Evolutionary conservation across 2,113 vertebrate species (phyloP), one percentile per base, ranked within the genome.

Genomic region (Antechinus stuartii): DNA sequence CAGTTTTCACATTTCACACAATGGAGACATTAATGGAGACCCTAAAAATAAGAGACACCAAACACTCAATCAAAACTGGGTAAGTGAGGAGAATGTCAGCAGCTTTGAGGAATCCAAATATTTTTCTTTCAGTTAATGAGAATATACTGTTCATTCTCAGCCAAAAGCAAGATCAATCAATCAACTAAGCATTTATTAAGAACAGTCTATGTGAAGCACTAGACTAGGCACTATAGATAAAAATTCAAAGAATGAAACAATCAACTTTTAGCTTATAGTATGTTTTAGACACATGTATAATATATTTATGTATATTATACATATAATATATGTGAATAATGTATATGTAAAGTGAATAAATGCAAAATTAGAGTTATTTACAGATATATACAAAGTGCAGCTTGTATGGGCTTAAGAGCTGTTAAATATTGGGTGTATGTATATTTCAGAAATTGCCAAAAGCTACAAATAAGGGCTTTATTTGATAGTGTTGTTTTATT

Each of bases 11-110:
- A 95, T 94, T 97, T 98, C 98, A 98, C 96, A 97, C 95, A 97
- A 94, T 96, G 56, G 94, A 94, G 97, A 95, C 97, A 97, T 98
- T 98, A 97, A 98, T 97, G 90, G 98, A 98, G 52, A 57, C 47
- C 98, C 98, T 98, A 98, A 98, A 98, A 98, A 98, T 98, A 98
- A 98, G 94, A 97, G 92, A 42, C 93, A 2, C 94, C 96, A 54
- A 98, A 98, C 96, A 98, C 98, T 95, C 97, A 97, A 97, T 98
- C 98, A 98, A 94, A 98, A 91, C 95, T 54, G 93, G 46, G 7
- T 53, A n/a, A 95, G 95, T 11, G 61, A 95, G 93, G 96, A 97
- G 54, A 56, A 76, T 93, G 16, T 0, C 0, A 46, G 93, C 76
- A 92, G 97, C 94, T 97, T 97, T 89, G 42, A 97, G 97, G 93